Conservation (phyloP, 2,113 vertebrate species). For the Pampusana beccarii region DNA sequence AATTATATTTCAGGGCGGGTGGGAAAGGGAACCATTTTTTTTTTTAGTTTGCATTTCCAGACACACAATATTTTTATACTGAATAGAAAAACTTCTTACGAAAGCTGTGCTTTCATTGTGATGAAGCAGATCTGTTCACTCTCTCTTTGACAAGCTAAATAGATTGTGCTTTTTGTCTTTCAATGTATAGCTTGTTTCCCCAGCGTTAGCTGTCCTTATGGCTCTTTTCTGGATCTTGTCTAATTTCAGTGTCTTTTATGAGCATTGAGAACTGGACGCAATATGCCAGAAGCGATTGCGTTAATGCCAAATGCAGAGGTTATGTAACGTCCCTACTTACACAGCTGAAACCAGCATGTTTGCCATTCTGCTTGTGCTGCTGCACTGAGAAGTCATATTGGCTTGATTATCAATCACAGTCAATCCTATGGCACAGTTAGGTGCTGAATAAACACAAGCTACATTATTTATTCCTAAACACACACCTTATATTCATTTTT, state of each 20-base stretch:
- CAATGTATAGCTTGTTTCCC: not conserved
- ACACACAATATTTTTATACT: not conserved
- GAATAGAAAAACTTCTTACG: not conserved
- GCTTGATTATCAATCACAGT: not conserved
- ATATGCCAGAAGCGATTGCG: not conserved
- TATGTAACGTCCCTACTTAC: constrained; percentile 9
- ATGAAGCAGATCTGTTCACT: not conserved
- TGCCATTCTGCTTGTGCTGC: not conserved
- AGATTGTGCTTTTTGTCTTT: not conserved
- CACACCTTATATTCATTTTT: not conserved
- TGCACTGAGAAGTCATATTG: not conserved
- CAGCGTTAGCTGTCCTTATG: not conserved
- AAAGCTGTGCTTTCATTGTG: not conserved
- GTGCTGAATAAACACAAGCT: not conserved
- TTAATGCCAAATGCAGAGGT: not conserved
- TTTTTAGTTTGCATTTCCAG: not conserved
- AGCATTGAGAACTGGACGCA: not conserved
- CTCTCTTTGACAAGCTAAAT: not conserved
- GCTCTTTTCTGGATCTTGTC: not conserved
- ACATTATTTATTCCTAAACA: not conserved
- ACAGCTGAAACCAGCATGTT: not conserved
- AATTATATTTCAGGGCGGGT: not conserved
- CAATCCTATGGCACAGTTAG: not conserved
- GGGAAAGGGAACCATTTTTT: not conserved
- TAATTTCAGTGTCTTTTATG: not conserved